phyloP scores from a whole-genome alignment of 2,797 vertebrate genomes.

The Taenioides sp. region DNA sequence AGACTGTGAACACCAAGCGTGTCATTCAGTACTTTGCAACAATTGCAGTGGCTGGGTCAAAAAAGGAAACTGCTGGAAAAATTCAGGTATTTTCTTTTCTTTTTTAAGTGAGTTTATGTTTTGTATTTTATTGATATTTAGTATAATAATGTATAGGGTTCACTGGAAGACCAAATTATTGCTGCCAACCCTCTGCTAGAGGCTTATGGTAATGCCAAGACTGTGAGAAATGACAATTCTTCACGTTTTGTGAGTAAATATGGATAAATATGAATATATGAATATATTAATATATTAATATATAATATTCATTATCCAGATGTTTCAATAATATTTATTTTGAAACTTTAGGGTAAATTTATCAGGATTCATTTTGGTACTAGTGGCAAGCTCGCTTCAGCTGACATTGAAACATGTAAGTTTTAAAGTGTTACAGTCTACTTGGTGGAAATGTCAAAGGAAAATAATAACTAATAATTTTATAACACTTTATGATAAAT shows the following conservation, averaged over 20 bases:
- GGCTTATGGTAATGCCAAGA: slow-evolving; percentile 86
- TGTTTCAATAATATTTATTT: not conserved
- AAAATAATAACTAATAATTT: no score
- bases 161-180: slow-evolving; percentile 83
- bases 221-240: slow-evolving; percentile 88
- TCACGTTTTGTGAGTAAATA: slow-evolving; percentile 77
- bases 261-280: no score
- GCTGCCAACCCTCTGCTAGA: slow-evolving; percentile 84
- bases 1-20: slow-evolving; percentile 72
- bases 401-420: slow-evolving; percentile 89
- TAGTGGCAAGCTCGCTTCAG: slow-evolving; percentile 83
- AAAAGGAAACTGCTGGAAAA: slow-evolving; percentile 30
- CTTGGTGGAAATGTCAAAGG: not conserved
- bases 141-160: slow-evolving; percentile 70
- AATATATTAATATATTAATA: no score
- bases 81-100: not conserved
- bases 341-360: slow-evolving; percentile 78
- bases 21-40: slow-evolving; percentile 72
- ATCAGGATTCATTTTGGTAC: slow-evolving; percentile 68
- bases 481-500: no score
- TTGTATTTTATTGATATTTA: not conserved
- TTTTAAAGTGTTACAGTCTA: not conserved
- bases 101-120: not conserved
- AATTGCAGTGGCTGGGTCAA: slow-evolving; percentile 44
- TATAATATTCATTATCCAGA: no score